Evolutionary conservation across 2,888 invertebrate genomes (phyloP).

Genomic region (Rhamphomyia laevipes): DNA sequence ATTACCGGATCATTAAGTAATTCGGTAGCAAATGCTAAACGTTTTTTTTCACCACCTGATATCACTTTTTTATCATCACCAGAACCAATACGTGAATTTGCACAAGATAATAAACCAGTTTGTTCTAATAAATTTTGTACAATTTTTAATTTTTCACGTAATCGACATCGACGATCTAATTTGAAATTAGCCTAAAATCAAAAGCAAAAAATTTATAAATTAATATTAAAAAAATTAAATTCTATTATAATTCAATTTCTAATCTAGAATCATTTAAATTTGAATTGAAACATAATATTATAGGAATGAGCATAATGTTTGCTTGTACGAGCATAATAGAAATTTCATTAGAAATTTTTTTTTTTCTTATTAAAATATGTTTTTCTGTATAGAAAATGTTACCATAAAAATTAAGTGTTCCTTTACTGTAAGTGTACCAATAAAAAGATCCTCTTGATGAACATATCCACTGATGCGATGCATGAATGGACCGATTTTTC

Average conservation of each 20-base stretch:
- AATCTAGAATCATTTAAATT: no score
- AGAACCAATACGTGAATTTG: constrained; percentile 67
- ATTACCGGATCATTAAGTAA: constrained; percentile 76
- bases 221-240: no score
- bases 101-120: constrained; percentile 56
- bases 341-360: neutral
- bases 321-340: no score
- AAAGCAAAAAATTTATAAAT: no score
- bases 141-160: constrained; percentile 48
- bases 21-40: constrained; percentile 89
- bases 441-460: constrained; percentile 85
- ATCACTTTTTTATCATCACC: constrained; percentile 64
- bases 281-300: no score
- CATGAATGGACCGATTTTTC: constrained; percentile 61
- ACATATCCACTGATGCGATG: constrained; percentile 75
- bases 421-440: constrained; percentile 69
- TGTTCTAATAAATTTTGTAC: constrained; percentile 60
- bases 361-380: no score
- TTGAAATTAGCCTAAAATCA: constrained; percentile 63
- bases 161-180: constrained; percentile 55
- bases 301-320: no score
- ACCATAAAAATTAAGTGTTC: constrained; percentile 85
- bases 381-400: neutral
- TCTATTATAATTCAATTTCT: no score
- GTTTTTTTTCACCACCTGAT: constrained; percentile 88